Evolutionary conservation across 2,888 invertebrate genomes (phyloP), one percentile per base, ranked within the genome.

Genomic region (Drosophila atroscutellata): DNA sequence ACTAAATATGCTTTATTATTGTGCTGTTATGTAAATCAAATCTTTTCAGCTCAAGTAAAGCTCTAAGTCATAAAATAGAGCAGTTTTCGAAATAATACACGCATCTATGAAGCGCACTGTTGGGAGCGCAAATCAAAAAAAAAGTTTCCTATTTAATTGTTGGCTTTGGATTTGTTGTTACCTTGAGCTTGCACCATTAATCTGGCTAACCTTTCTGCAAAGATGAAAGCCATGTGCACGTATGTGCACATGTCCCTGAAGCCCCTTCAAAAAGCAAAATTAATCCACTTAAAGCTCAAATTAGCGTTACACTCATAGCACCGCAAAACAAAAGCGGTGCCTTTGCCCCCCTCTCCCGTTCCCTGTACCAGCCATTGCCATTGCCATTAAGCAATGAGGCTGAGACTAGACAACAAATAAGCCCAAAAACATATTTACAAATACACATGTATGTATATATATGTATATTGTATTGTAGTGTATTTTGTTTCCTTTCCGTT

Each of bases 211-310:
- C 74, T 59, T 65, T 42, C 20, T 42, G 51, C 30, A 50, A 61
- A 50, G 64, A 61, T 55, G 47, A 71, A 66, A 75, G 72, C 61
- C 68, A 70, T 59, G 61, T 58, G 57, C 50, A 63, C 62, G 62
- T 30, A 30, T 9, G 32, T 32, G 32, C 45, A 52, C 52, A 60
- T 58, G 61, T 54, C 71, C 67, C 62, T 75, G 77, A 78, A 79
- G 80, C 64, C 67, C 18, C 36, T 37, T 55, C 8, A 32, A 26
- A 67, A 71, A 49, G 47, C 59, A 74, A 34, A 59, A 63, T 42
- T 77, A 80, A 80, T 80, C 80, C 80, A 80, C 71, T 80, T 80
- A 80, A 32, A 50, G 28, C 37, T 13, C 26, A 65, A 79, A 77
- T 77, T 60, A 69, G 65, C 66, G 58, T 39, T 52, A 54, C 60